Evolutionary conservation across 2,113 vertebrate genomes (phyloP).

Genomic region (Calcarius ornatus): DNA sequence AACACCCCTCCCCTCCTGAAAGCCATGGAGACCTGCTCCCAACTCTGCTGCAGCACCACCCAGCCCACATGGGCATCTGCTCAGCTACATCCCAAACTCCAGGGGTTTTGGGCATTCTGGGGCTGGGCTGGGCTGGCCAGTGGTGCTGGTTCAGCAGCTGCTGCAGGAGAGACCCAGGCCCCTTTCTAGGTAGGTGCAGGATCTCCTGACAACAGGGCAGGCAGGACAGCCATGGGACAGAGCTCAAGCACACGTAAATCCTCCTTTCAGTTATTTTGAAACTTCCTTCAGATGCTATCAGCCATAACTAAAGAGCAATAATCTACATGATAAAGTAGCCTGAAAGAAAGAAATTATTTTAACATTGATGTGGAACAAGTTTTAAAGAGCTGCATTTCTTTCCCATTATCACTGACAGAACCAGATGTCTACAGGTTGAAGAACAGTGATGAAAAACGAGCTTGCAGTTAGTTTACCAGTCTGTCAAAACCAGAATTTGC

Average conservation of each 20-base stretch:
- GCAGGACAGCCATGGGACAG: accelerated
- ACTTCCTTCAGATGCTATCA: background rate
- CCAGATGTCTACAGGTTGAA: background rate
- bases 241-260: background rate
- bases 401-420: background rate
- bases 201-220: background rate
- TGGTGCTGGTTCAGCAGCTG: background rate
- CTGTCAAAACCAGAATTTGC: background rate
- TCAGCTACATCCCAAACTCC: background rate
- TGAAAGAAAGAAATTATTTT: background rate
- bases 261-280: background rate
- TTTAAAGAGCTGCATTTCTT: background rate
- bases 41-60: background rate
- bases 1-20: background rate
- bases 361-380: background rate
- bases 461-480: background rate
- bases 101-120: background rate
- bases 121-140: background rate
- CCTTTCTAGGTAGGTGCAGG: background rate
- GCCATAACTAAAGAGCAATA: background rate
- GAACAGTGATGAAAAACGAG: background rate
- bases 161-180: background rate
- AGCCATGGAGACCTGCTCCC: background rate
- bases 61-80: background rate
- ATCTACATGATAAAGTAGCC: background rate